phyloP scores from a whole-genome alignment of 2,888 invertebrate species.

The Metalampra italica region DNA sequence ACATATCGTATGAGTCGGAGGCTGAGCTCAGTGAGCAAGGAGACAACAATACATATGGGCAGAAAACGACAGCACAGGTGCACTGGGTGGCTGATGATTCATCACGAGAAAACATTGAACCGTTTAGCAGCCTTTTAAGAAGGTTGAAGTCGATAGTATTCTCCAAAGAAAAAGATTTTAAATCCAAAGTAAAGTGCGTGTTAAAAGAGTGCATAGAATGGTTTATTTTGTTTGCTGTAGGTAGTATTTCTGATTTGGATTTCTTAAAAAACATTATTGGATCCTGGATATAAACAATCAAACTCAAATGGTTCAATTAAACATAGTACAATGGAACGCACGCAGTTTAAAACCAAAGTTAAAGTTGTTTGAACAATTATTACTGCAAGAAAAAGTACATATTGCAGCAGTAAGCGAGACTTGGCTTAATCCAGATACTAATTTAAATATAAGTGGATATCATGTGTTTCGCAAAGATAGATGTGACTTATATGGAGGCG shows the following conservation, averaged over 20 bases:
- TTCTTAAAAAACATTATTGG: not conserved
- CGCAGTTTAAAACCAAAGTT: conserved; percentile 10
- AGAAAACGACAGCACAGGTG: too few species aligned
- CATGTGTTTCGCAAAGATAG: conserved; percentile 14
- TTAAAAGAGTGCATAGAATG: too few species aligned
- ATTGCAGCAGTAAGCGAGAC: conserved; percentile 11
- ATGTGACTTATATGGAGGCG: conserved; percentile 14
- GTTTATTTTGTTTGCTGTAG: too few species aligned
- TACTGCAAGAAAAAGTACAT: conserved; percentile 11
- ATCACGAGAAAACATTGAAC: too few species aligned
- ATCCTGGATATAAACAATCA: not conserved
- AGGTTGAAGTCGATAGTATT: too few species aligned
- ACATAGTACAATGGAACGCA: conserved; percentile 10
- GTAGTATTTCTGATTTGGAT: too few species aligned
- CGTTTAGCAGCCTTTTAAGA: not conserved
- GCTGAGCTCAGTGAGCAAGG: too few species aligned
- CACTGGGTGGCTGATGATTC: too few species aligned
- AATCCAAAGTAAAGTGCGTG: too few species aligned
- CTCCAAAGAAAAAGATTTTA: too few species aligned
- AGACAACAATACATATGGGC: too few species aligned
- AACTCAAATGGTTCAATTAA: not conserved
- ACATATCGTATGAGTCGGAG: too few species aligned
- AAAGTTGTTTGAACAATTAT: not conserved
- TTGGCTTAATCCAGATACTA: conserved; percentile 7
- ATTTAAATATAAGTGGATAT: conserved; percentile 9